Evolutionary conservation across 2,888 invertebrate genomes (phyloP).

Genomic region (Pandemis cinnamomeana): DNA sequence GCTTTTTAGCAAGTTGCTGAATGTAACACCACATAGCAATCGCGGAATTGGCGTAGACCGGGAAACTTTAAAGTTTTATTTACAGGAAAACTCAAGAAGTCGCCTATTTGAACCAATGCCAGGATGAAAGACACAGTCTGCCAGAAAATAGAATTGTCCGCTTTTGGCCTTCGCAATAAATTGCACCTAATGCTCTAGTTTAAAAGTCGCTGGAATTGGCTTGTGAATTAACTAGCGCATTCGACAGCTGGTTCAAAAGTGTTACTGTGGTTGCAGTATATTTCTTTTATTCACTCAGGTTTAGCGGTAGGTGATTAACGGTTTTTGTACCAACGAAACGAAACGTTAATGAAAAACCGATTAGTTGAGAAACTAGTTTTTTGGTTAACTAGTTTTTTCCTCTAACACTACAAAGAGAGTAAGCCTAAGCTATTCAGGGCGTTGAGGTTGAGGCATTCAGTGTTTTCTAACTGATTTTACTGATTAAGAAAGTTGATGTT

Average conservation of each 20-base stretch:
- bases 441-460: too few species aligned
- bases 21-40: constrained; percentile 20
- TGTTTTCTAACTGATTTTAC: too few species aligned
- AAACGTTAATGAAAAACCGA: too few species aligned
- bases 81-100: constrained; percentile 50
- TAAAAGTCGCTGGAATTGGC: constrained; percentile 48
- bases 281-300: too few species aligned
- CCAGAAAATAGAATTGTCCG: constrained; percentile 52
- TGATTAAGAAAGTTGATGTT: too few species aligned
- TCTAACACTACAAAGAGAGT: too few species aligned
- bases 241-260: background rate
- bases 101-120: constrained; percentile 65
- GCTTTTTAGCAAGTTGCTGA: background rate
- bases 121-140: constrained; percentile 53
- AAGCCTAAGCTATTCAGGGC: too few species aligned
- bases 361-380: too few species aligned
- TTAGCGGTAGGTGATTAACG: too few species aligned
- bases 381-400: too few species aligned
- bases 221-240: constrained; percentile 34
- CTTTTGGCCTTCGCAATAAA: constrained; percentile 46
- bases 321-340: too few species aligned
- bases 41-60: constrained; percentile 27
- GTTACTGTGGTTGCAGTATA: background rate
- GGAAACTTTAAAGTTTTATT: constrained; percentile 53
- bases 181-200: constrained; percentile 48